Evolutionary conservation across 2,888 invertebrate species (phyloP), one percentile per base, ranked within the genome.

Genomic region (Polymixis flavicincta): DNA sequence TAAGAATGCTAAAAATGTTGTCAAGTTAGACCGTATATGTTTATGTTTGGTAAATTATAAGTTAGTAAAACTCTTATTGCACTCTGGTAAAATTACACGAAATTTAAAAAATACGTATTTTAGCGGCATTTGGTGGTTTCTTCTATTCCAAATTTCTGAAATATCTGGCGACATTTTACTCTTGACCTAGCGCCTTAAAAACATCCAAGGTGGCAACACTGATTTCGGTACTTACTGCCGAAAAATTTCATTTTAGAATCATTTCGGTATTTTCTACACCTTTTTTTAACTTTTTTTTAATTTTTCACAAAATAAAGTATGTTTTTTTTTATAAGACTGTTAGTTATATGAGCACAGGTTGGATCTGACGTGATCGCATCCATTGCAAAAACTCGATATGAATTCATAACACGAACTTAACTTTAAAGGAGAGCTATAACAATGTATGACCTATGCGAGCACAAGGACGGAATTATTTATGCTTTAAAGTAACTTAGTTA

Each of bases 381-480:
- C 25, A 69, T 60, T 66, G 66, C 69, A 76, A 78, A 77, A 83
- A 74, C 37, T 73, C 61, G 48, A 79, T 83, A 78, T 64, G 42
- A 71, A 83, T 84, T 83, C 83, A 78, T 74, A 76, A 66, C 88
- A 83, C 78, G 85, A 63, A 69, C 64, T 48, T 32, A 9, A 69
- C 78, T 80, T 59, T 75, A 59, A 85, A 71, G 85, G 85, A 71
- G 72, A 71, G 60, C 77, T 64, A 82, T 85, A 78, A 77, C 71
- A 83, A 76, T 76, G 54, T 74, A 77, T 78, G 76, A 75, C 25
- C 48, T 50, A 64, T 25, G 77, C 22, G 25, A 57, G 42, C 45
- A 57, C 85, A 79, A 83, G 81, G 73, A 65, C 71, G 28, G 63
- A 71, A 76, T 74, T 67, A n/a, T 80, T 63, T 66, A 72, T 57